Evolutionary conservation across 2,888 invertebrate species (phyloP).

Genomic region (Myathropa florea): DNA sequence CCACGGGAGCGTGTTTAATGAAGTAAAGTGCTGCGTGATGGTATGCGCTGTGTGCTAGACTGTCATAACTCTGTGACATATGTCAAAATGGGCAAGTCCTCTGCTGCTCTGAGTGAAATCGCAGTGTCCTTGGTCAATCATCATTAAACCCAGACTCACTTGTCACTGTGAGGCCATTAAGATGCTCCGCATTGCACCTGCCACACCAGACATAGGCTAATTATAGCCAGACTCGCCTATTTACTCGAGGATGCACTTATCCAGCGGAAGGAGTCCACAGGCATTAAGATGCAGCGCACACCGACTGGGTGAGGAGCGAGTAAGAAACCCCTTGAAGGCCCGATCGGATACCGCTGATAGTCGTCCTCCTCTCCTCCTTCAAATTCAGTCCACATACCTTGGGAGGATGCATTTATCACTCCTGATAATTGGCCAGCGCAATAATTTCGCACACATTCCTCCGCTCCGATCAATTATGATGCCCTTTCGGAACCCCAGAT

Average conservation of each 20-base stretch:
- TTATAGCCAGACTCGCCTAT: conserved; percentile 46
- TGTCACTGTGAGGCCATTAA: conserved; percentile 29
- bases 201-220: conserved; percentile 32
- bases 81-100: conserved; percentile 18
- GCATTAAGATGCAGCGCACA: conserved; percentile 55
- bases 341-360: conserved; percentile 47
- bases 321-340: conserved; percentile 25
- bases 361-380: conserved; percentile 21
- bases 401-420: conserved; percentile 68
- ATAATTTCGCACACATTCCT: conserved; percentile 46
- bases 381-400: conserved; percentile 48
- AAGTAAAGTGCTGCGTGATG: conserved; percentile 38
- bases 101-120: neutral
- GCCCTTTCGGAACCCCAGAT: conserved; percentile 41
- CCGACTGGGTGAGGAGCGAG: conserved; percentile 22
- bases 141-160: neutral
- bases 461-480: conserved; percentile 56
- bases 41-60: conserved; percentile 27
- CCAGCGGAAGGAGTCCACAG: conserved; percentile 23
- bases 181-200: conserved; percentile 51
- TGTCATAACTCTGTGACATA: conserved; percentile 9
- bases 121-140: conserved; percentile 50
- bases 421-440: conserved; percentile 63
- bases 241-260: conserved; percentile 53
- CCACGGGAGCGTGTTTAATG: neutral